Evolutionary conservation across 2,113 vertebrate genomes (phyloP).

Genomic region (Pithys albifrons): DNA sequence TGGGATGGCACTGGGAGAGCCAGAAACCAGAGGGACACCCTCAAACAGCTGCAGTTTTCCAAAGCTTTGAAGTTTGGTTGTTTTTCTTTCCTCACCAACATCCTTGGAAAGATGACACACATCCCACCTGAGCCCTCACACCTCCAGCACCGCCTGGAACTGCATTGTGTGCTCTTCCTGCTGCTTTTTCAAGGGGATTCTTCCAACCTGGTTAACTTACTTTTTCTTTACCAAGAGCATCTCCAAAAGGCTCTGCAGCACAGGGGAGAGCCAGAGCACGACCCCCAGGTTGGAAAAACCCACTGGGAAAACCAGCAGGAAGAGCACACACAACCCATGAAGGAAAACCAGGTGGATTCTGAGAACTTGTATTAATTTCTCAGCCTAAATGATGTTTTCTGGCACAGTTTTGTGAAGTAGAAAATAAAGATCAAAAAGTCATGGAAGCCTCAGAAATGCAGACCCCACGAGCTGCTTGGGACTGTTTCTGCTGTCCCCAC

Average conservation of each 20-base stretch:
- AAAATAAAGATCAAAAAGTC: neutral
- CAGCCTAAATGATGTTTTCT: rapidly evolving
- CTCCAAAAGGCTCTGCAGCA: neutral
- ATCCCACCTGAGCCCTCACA: rapidly evolving
- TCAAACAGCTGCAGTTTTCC: neutral
- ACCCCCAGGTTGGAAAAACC: neutral
- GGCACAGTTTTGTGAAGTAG: neutral
- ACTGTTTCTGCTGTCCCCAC: neutral
- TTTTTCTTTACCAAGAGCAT: neutral
- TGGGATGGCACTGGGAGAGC: neutral
- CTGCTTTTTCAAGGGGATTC: neutral
- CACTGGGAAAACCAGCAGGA: neutral
- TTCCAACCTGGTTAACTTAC: neutral
- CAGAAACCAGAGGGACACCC: neutral
- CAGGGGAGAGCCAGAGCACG: neutral
- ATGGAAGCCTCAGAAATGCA: rapidly evolving
- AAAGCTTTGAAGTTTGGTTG: neutral
- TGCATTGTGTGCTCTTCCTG: neutral
- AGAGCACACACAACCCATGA: rapidly evolving
- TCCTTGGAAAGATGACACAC: neutral
- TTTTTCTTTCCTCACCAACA: neutral
- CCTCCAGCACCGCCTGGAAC: neutral
- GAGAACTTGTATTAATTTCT: rapidly evolving
- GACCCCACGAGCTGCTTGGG: neutral
- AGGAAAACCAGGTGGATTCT: neutral